Base-by-base conservation (phyloP, 2,888 invertebrate species). In the Muschampia staudingeri region DNA sequence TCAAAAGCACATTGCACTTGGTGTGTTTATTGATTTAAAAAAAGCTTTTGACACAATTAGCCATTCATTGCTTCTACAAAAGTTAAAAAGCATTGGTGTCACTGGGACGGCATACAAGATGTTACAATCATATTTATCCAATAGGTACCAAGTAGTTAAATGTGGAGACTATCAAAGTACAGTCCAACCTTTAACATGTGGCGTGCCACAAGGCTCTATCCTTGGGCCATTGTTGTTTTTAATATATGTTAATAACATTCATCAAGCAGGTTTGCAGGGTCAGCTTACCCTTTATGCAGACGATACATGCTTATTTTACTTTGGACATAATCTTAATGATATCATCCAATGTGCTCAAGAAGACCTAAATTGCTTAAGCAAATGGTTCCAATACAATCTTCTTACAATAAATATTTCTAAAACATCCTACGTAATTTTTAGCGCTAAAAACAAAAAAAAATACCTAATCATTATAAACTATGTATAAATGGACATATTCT, bases 101-200 rank as follows among this genome's bases (percentile, higher is more conserved):
- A 52, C 52, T 52, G 52, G 52, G n/a, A n/a, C 52, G 6, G 52
- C 52, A n/a, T 52, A 52, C n/a, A 52, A 52, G n/a, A 52, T 52
- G 52, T 52, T 52, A n/a, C 52, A 52, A 12, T 52, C 52, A n/a
- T 52, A 52, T 52, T 52, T 52, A 12, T 52, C 52, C n/a, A 52
- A 52, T 52, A 52, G 52, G 52, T 9, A n/a, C 52, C 52, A 52
- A 52, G n/a, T 52, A 52, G 19, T 52, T 52, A 52, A 52, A n/a
- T n/a, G n/a, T 52, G 52, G 52, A n/a, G 8, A 52, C 52, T 52
- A n/a, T 52, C 52, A 56, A 19, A 56, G 56, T 56, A 19, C 56
- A n/a, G n/a, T 19, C 19, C 12, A 19, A 9, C 2, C 12, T 19
- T 19, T 56, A n/a, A 56, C 56, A 19, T 56, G 19, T 9, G 56